Evolutionary conservation across 92 coral and sea anemone species (phyloP).

Genomic region (Paragorgia papillata): DNA sequence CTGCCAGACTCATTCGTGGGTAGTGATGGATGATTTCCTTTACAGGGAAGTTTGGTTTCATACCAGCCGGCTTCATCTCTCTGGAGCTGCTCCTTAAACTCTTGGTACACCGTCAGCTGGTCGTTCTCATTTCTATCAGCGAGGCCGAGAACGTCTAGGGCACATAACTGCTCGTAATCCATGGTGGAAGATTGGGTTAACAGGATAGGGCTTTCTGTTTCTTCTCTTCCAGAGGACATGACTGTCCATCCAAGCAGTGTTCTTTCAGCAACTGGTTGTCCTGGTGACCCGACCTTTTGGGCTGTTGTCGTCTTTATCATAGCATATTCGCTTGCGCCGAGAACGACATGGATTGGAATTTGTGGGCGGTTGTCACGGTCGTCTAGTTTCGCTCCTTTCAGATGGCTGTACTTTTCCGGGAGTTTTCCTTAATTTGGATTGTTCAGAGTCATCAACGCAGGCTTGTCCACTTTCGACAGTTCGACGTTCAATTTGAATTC

Average conservation of each 20-base stretch:
- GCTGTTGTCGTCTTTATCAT: constrained; percentile 23
- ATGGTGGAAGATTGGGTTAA: constrained; percentile 53
- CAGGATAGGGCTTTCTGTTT: constrained; percentile 51
- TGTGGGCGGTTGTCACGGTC: constrained; percentile 51
- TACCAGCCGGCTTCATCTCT: constrained; percentile 66
- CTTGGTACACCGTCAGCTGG: constrained; percentile 45
- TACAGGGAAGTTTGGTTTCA: constrained; percentile 63
- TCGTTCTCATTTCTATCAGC: too few species aligned
- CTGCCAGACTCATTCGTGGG: constrained; percentile 37
- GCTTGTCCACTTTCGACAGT: constrained; percentile 54
- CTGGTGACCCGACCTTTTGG: constrained; percentile 33
- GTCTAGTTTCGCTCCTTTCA: constrained; percentile 45
- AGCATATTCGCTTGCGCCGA: constrained; percentile 37
- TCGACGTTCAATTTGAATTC: constrained; percentile 40
- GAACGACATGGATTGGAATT: constrained; percentile 24
- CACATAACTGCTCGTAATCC: constrained; percentile 59
- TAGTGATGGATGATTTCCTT: constrained; percentile 56
- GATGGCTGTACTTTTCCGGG: constrained; percentile 43
- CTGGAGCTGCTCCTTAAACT: constrained; percentile 66
- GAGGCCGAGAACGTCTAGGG: too few species aligned
- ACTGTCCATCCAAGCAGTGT: constrained; percentile 51
- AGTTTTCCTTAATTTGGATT: constrained; percentile 48
- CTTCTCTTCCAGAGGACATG: constrained; percentile 59
- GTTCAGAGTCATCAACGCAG: constrained; percentile 40
- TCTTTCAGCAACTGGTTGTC: constrained; percentile 43